phyloP scores from a whole-genome alignment of 2,888 invertebrate species.

The Eulithis testata region DNA sequence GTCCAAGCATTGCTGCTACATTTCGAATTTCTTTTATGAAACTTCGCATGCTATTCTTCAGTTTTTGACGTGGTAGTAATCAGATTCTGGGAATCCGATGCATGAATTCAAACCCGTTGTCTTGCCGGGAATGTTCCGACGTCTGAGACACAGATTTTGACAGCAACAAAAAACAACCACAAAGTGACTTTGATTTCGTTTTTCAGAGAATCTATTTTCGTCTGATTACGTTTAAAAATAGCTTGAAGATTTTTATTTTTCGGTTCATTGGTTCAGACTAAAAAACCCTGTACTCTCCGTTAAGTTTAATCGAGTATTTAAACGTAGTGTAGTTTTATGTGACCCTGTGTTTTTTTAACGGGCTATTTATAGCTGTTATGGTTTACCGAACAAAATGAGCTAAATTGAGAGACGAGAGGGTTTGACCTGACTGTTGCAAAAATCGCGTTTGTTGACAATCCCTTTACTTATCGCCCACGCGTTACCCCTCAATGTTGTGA shows the following conservation, averaged over 20 bases:
- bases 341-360: constrained; percentile 25
- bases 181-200: constrained; percentile 28
- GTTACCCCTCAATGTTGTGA: constrained; percentile 2
- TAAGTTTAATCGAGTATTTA: constrained; percentile 1
- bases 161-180: constrained; percentile 19
- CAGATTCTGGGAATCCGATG: constrained; percentile 14
- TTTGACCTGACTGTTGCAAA: constrained; percentile 14
- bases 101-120: constrained; percentile 16
- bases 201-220: constrained; percentile 22
- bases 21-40: too few relatives aligned
- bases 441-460: constrained; percentile 12
- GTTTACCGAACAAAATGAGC: constrained; percentile 25
- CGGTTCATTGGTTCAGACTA: constrained; percentile 21
- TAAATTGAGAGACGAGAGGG: constrained; percentile 17
- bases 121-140: constrained; percentile 15
- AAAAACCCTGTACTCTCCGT: constrained; percentile 4
- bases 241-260: constrained; percentile 11
- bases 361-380: constrained; percentile 25
- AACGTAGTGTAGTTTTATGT: constrained; percentile 6
- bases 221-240: constrained; percentile 22
- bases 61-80: constrained; percentile 1
- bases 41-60: neutral
- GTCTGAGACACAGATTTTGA: constrained; percentile 12
- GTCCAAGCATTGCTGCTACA: too few relatives aligned
- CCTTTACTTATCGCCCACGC: constrained; percentile 11